phyloP scores from a whole-genome alignment of 2,113 vertebrate genomes.

The Eubucco bourcierii region DNA sequence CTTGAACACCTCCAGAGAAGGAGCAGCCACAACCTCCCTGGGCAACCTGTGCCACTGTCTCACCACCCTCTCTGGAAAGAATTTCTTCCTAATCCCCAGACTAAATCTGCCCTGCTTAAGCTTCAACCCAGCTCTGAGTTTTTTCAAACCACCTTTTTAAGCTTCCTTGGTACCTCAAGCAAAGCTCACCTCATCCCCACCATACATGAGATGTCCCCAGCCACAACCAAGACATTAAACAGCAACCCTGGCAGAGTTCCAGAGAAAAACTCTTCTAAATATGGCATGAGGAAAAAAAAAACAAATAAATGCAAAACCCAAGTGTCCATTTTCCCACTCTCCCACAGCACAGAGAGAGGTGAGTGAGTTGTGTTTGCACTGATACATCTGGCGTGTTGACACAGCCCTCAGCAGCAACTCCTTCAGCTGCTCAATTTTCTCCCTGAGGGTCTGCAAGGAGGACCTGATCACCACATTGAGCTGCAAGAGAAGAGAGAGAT shows the following conservation, averaged over 20 bases:
- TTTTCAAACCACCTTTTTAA: fast-evolving
- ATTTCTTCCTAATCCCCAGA: too few species aligned
- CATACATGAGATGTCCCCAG: fast-evolving
- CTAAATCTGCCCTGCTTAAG: too few species aligned
- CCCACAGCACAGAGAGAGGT: not conserved
- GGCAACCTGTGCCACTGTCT: too few species aligned
- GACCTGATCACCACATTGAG: constrained; percentile 88
- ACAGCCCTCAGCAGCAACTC: constrained; percentile 85
- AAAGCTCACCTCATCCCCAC: not conserved
- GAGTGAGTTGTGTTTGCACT: constrained; percentile 23
- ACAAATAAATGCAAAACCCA: too few species aligned
- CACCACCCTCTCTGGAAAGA: too few species aligned
- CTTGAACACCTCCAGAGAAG: too few species aligned
- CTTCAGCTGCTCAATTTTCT: constrained; percentile 87
- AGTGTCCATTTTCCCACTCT: not conserved
- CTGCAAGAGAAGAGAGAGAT: constrained; percentile 69
- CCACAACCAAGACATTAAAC: not conserved
- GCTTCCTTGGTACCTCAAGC: not conserved
- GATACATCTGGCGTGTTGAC: constrained; percentile 90
- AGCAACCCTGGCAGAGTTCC: not conserved
- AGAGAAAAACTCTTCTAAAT: not conserved
- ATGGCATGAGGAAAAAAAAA: not conserved
- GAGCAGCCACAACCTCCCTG: too few species aligned
- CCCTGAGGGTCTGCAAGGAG: constrained; percentile 87
- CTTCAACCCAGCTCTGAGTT: not conserved